Evolutionary conservation across 2,113 vertebrate species (phyloP).

Genomic region (Oceanodroma tethys): DNA sequence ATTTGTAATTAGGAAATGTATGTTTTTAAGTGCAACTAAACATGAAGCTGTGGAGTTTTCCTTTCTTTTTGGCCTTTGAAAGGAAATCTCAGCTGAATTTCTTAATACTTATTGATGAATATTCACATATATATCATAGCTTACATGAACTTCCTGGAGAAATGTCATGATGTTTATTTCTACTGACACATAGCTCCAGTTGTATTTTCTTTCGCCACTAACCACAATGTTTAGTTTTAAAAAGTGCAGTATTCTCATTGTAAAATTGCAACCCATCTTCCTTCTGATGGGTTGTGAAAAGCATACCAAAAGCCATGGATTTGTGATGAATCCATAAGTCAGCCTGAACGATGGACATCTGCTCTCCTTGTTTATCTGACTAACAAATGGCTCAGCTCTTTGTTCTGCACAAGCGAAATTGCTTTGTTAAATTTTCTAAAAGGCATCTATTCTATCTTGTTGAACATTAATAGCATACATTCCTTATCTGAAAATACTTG

Average conservation of each 20-base stretch:
- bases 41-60: neutral
- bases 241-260: neutral
- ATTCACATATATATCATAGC: neutral
- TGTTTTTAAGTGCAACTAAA: neutral
- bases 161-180: neutral
- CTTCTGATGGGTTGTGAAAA: too few relatives aligned
- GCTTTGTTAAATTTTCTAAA: slow-evolving; percentile 44
- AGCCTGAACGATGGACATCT: slow-evolving; percentile 48
- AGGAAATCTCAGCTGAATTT: neutral
- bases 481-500: slow-evolving; percentile 9
- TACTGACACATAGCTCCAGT: neutral
- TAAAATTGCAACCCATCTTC: neutral
- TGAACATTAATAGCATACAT: neutral
- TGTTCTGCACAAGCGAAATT: slow-evolving; percentile 9
- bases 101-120: neutral
- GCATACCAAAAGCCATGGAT: neutral
- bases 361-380: slow-evolving; percentile 61
- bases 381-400: slow-evolving; percentile 48
- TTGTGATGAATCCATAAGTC: slow-evolving; percentile 8
- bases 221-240: neutral
- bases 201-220: neutral
- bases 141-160: neutral
- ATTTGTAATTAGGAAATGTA: neutral
- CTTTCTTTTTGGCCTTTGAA: neutral
- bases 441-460: neutral